These are phyloP conservation scores for Neopelma chrysocephalum DNA, from an alignment of 2,797 vertebrate species.

Conservation along the genomic window DNA sequence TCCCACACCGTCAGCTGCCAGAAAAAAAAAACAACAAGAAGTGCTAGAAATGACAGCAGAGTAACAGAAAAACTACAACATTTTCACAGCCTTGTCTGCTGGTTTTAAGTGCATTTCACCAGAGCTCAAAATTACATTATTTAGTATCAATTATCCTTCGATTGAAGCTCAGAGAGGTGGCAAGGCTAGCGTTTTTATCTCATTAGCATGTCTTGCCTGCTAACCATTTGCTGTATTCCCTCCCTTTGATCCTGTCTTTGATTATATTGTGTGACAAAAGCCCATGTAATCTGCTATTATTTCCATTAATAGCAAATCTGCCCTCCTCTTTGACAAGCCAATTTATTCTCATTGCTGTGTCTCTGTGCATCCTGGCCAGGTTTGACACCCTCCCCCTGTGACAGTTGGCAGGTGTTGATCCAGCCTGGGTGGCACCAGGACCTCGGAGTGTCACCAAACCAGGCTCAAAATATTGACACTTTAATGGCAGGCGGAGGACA, in stretches of 20 bases:
- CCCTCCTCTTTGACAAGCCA: conserved; percentile 76
- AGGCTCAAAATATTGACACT: conserved; percentile 8
- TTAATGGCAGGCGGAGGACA: not conserved
- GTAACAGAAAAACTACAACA: conserved; percentile 50
- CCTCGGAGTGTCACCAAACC: not conserved
- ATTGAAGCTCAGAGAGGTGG: conserved; percentile 65
- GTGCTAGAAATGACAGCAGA: conserved; percentile 41
- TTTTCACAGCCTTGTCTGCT: conserved; percentile 59
- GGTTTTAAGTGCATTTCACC: conserved; percentile 70
- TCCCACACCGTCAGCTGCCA: not conserved
- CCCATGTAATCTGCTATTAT: conserved; percentile 78
- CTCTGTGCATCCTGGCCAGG: conserved; percentile 64
- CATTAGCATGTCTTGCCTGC: conserved; percentile 77
- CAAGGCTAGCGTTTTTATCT: conserved; percentile 75
- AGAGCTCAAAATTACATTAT: conserved; percentile 66
- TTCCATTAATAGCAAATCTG: conserved; percentile 77
- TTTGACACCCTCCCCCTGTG: not conserved
- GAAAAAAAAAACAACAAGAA: not conserved
- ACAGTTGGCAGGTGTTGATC: conserved; percentile 59
- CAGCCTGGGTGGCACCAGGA: not conserved
- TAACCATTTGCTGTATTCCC: conserved; percentile 75
- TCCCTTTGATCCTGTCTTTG: conserved; percentile 78
- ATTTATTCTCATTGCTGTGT: conserved; percentile 66
- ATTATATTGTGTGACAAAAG: conserved; percentile 73
- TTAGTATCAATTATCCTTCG: conserved; percentile 74